Evolutionary conservation across 2,113 vertebrate species (phyloP).

Genomic region (Microcebus jonahi): DNA sequence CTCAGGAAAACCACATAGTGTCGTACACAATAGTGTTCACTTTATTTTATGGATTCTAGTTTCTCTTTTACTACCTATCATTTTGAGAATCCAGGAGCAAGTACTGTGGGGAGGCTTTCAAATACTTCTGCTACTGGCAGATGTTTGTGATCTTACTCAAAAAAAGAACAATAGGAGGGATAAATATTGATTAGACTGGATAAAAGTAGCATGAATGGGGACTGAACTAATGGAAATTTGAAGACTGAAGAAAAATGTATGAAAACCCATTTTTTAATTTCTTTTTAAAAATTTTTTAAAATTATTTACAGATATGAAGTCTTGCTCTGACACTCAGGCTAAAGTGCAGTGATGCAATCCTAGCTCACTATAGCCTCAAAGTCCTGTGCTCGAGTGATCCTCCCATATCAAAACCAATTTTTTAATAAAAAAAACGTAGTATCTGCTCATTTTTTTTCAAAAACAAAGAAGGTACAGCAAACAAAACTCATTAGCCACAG

Average conservation of each 20-base stretch:
- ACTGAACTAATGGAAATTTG: not conserved
- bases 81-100: not conserved
- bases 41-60: not conserved
- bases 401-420: not conserved
- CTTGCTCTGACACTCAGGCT: no score
- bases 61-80: not conserved
- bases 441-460: not conserved
- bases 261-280: not conserved
- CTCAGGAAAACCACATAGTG: not conserved
- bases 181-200: not conserved
- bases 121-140: not conserved
- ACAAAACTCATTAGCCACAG: not conserved
- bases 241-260: not conserved
- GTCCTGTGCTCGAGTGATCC: no score
- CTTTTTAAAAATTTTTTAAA: no score
- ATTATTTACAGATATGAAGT: no score
- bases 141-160: not conserved
- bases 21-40: rapidly evolving
- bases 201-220: not conserved
- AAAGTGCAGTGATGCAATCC: no score
- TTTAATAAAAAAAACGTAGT: not conserved
- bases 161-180: not conserved
- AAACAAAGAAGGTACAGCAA: not conserved
- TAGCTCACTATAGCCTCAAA: no score
- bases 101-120: not conserved